phyloP scores from a whole-genome alignment of 2,888 invertebrate genomes.

The Scaptomyza polygonia region DNA sequence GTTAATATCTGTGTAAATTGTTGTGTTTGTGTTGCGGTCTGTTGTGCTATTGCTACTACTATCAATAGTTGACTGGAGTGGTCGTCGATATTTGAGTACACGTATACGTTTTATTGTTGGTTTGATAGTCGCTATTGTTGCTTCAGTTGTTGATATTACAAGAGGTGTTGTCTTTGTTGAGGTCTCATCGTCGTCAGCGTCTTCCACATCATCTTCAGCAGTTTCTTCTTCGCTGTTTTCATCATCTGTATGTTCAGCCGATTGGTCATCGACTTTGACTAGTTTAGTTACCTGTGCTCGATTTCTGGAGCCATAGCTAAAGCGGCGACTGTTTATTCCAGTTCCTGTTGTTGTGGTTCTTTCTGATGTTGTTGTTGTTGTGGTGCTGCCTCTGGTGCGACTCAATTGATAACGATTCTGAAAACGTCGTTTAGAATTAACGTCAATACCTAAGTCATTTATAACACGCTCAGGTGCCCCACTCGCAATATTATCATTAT shows the following conservation, averaged over 20 bases:
- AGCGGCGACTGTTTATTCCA: slow-evolving; percentile 32
- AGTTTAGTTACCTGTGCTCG: slow-evolving; percentile 72
- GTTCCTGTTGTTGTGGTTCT: slow-evolving; percentile 33
- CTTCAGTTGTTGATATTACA: slow-evolving; percentile 40
- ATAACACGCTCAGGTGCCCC: slow-evolving; percentile 47
- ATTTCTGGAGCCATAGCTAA: slow-evolving; percentile 42
- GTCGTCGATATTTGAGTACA: slow-evolving; percentile 76
- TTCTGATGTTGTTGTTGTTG: slow-evolving; percentile 41
- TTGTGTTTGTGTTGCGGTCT: slow-evolving; percentile 47
- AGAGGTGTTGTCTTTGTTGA: slow-evolving; percentile 43
- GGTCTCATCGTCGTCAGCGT: slow-evolving; percentile 42
- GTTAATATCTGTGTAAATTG: slow-evolving; percentile 27
- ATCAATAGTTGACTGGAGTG: slow-evolving; percentile 48
- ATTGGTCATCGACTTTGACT: slow-evolving; percentile 54
- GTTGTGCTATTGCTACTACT: slow-evolving; percentile 55
- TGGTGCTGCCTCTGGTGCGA: slow-evolving; percentile 71
- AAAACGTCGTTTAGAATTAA: slow-evolving; percentile 84
- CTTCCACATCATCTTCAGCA: slow-evolving; percentile 32
- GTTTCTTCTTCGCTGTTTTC: slow-evolving; percentile 33
- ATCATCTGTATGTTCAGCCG: slow-evolving; percentile 39
- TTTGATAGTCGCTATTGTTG: slow-evolving; percentile 34
- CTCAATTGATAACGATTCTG: slow-evolving; percentile 83
- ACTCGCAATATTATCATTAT: slow-evolving; percentile 46
- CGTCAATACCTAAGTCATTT: slow-evolving; percentile 75
- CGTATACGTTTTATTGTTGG: slow-evolving; percentile 75